These are phyloP conservation scores for Eulemur albifrons DNA, from an alignment of 2,797 vertebrate genomes.

Conservation along the genomic window DNA sequence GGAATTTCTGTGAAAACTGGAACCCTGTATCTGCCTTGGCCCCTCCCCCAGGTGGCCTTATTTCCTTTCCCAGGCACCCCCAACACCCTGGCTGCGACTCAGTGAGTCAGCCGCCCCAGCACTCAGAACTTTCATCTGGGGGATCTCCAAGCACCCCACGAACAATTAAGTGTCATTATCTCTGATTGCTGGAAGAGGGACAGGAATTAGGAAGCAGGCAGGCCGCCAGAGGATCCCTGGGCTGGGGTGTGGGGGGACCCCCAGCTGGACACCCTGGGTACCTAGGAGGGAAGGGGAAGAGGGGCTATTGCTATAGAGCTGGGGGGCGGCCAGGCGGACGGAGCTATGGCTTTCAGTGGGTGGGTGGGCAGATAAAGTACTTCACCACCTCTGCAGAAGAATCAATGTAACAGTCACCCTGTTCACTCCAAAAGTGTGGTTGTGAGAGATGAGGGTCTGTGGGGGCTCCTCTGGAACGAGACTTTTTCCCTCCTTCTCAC, in stretches of 20 bases:
- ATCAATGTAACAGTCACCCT: constrained; percentile 52
- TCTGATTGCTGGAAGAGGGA: constrained; percentile 21
- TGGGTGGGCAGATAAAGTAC: not conserved
- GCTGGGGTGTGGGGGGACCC: not conserved
- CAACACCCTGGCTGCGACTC: not conserved
- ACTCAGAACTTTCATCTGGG: constrained; percentile 50
- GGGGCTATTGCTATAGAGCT: constrained; percentile 66
- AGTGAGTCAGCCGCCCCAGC: constrained; percentile 22
- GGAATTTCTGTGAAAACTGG: not conserved
- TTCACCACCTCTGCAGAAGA: constrained; percentile 40
- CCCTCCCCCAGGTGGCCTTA: not conserved
- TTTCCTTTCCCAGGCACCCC: constrained; percentile 26
- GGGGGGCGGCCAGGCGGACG: not conserved
- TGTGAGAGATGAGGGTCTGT: not conserved
- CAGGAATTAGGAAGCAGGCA: not conserved
- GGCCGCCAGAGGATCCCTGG: not conserved
- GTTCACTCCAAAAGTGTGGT: constrained; percentile 47
- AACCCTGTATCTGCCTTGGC: not conserved
- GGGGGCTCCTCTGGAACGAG: not conserved
- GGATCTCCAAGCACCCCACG: constrained; percentile 39
- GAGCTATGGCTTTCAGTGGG: constrained; percentile 72
- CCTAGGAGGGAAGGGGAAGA: not conserved
- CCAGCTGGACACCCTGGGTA: not conserved
- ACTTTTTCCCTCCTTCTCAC: not conserved
- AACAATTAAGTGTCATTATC: constrained; percentile 44